Conservation (phyloP, 2,113 vertebrate genomes). For the Xyrauchen texanus region DNA sequence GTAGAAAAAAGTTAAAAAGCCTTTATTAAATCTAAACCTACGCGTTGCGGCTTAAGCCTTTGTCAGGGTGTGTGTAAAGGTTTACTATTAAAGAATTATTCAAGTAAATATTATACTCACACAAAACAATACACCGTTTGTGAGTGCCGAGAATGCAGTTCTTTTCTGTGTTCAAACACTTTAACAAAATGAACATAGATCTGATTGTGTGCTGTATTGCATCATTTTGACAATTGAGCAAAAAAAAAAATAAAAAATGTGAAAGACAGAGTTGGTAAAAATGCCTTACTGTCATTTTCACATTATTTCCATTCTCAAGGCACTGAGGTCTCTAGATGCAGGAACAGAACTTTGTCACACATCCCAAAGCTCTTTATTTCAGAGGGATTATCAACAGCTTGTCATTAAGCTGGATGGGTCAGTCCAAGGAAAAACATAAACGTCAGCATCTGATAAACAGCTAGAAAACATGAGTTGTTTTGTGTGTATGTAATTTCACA, state of each 20-base stretch:
- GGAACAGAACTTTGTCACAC: constrained; percentile 36
- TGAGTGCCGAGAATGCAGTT: constrained; percentile 13
- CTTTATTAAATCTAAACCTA: no score
- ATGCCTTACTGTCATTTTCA: constrained; percentile 49
- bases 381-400: constrained; percentile 47
- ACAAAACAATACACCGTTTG: neutral
- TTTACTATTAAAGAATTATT: neutral
- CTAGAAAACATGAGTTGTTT: neutral
- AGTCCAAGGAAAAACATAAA: constrained; percentile 30
- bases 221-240: constrained; percentile 58
- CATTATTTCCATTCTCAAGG: constrained; percentile 54
- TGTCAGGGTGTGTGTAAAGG: no score
- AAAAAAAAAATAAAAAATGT: constrained; percentile 34
- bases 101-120: neutral
- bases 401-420: constrained; percentile 38
- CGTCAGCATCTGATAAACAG: constrained; percentile 1
- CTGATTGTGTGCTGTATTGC: constrained; percentile 50
- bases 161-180: constrained; percentile 40
- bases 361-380: constrained; percentile 45
- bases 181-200: constrained; percentile 45
- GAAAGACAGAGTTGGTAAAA: constrained; percentile 47
- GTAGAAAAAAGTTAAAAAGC: no score
- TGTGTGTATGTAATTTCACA: neutral
- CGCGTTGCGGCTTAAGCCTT: no score
- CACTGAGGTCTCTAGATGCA: constrained; percentile 50